Evolutionary conservation across 2,888 invertebrate genomes (phyloP), one percentile per base, ranked within the genome.

Genomic region (Tipula confusa): DNA sequence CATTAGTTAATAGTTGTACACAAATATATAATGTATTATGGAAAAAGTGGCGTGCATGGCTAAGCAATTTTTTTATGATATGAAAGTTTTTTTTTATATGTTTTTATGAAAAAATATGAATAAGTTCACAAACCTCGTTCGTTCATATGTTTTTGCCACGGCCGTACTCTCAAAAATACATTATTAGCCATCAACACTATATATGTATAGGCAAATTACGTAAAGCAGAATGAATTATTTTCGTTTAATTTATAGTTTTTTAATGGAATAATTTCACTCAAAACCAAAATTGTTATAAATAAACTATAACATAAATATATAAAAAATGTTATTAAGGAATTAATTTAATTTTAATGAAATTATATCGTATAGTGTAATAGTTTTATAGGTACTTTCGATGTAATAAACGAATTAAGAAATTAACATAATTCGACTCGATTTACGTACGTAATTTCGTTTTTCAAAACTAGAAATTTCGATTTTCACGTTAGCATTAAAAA

Each of bases 241-340:
- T 11, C 64, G 64, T 64, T 24, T 64, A 64, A 64, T 64, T 64
- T 64, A 64, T 64, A 64, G 64, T 11, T 24, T 64, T 64, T 64
- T 64, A 64, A 64, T 64, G 64, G 64, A 64, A 64, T 24, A 64
- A 64, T 64, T 64, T 64, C 64, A 64, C 24, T 24, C 64, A 64
- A n/a, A 33, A 64, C 64, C 18, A 64, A 18, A 64, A 64, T 64
- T 64, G 24, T 64, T 24, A 24, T 64, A 64, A 64, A 64, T 24
- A 64, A 64, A 64, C 64, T 64, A 64, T 0, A 24, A 64, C 4
- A 64, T n/a, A 64, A 64, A 15, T 15, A 64, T 64, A 64, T 24
- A 64, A 9, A 24, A n/a, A 64, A 24, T 24, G 24, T 7, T 24
- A 64, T 64, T 64, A 64, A 64, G 64, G 64, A 64, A 24, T 64